Percentiles rank a stretch among this genome's conserved stretches.
Evolutionary conservation across 2,888 invertebrate species (phyloP).

Genomic region (Crepidodera aurea): DNA sequence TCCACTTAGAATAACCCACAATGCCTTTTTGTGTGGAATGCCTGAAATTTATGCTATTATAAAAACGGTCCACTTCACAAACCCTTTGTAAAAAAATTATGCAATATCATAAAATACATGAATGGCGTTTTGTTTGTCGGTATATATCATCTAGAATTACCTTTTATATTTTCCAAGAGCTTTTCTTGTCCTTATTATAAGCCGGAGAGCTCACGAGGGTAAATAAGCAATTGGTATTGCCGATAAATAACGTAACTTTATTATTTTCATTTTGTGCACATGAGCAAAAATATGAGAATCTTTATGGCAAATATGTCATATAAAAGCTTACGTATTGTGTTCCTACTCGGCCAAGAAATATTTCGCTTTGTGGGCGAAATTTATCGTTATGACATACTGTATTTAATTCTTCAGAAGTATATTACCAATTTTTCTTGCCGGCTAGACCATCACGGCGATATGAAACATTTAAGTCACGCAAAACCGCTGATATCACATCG

Average conservation of each 20-base stretch:
- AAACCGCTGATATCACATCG: slow-evolving; percentile 32
- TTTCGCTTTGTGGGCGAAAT: slow-evolving; percentile 45
- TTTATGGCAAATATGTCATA: slow-evolving; percentile 49
- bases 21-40: background rate
- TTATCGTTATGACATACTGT: slow-evolving; percentile 45
- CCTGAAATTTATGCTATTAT: background rate
- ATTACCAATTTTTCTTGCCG: slow-evolving; percentile 41
- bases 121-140: slow-evolving; percentile 19
- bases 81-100: slow-evolving; percentile 13
- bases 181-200: slow-evolving; percentile 28
- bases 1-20: background rate
- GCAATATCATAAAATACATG: slow-evolving; percentile 11
- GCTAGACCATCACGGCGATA: slow-evolving; percentile 36
- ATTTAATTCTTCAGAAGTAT: slow-evolving; percentile 46
- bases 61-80: background rate
- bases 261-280: slow-evolving; percentile 53
- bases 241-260: slow-evolving; percentile 50
- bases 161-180: slow-evolving; percentile 20
- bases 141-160: slow-evolving; percentile 24
- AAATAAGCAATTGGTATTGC: slow-evolving; percentile 43
- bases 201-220: slow-evolving; percentile 25
- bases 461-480: slow-evolving; percentile 39
- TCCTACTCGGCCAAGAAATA: slow-evolving; percentile 42
- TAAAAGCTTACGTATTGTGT: slow-evolving; percentile 46
- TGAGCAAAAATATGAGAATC: slow-evolving; percentile 48